Evolutionary conservation across 2,888 invertebrate species (phyloP).

Genomic region (Torymus auratus): DNA sequence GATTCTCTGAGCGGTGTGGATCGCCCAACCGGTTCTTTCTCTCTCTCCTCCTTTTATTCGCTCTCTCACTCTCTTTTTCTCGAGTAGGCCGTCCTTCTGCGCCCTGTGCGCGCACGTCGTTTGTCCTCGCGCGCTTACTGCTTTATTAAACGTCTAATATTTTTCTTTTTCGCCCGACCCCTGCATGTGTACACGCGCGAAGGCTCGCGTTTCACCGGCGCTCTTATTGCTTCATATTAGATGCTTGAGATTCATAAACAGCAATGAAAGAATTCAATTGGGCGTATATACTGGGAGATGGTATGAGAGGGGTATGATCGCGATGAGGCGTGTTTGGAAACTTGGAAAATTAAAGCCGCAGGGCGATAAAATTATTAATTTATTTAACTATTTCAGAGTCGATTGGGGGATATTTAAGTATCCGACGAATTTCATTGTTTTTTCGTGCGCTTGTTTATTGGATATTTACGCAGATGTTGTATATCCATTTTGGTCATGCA

Average conservation of each 20-base stretch:
- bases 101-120: conserved; percentile 20
- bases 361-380: conserved; percentile 21
- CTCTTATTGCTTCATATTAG: conserved; percentile 44
- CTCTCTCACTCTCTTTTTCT: background rate
- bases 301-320: background rate
- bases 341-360: conserved; percentile 33
- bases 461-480: no score
- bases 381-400: background rate
- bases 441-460: no score
- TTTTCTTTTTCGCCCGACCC: conserved; percentile 24
- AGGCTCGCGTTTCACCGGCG: background rate
- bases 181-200: no score
- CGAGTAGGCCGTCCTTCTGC: conserved; percentile 44
- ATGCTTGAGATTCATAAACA: conserved; percentile 49
- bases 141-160: conserved; percentile 58
- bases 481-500: no score
- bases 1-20: no score
- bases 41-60: conserved; percentile 47
- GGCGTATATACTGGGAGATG: no score
- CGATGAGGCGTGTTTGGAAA: background rate
- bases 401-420: background rate
- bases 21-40: conserved; percentile 52
- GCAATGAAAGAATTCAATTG: conserved; percentile 40
- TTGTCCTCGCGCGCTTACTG: conserved; percentile 53
- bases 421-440: no score